phyloP scores from a whole-genome alignment of 2,888 invertebrate genomes.

The Drosophila neotestacea region DNA sequence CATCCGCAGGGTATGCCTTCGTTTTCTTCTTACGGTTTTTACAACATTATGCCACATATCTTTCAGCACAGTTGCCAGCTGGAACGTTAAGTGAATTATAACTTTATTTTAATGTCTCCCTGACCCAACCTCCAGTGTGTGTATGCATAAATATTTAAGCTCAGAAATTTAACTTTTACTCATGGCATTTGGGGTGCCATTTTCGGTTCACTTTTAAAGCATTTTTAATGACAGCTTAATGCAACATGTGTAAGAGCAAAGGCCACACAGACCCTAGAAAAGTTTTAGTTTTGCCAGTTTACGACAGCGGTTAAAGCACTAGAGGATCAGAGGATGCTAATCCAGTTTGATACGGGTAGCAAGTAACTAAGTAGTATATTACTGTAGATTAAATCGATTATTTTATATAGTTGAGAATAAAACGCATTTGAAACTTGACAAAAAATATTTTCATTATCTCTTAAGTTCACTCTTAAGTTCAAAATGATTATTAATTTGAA shows the following conservation, averaged over 20 bases:
- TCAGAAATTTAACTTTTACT: constrained; percentile 28
- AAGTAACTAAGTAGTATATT: neutral
- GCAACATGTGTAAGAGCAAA: constrained; percentile 7
- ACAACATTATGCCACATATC: constrained; percentile 29
- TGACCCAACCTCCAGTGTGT: constrained; percentile 6
- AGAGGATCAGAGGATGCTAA: neutral
- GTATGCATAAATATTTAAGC: constrained; percentile 47
- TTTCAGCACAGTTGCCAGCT: constrained; percentile 29
- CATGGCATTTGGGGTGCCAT: constrained; percentile 4
- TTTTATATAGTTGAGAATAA: neutral
- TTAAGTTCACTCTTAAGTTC: neutral
- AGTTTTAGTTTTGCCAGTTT: constrained; percentile 15
- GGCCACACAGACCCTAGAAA: constrained; percentile 8
- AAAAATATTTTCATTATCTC: neutral
- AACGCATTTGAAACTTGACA: neutral
- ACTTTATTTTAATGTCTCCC: constrained; percentile 48
- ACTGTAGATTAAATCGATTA: neutral
- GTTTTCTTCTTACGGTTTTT: neutral
- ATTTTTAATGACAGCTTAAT: constrained; percentile 37
- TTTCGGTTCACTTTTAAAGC: constrained; percentile 18
- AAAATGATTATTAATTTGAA: neutral
- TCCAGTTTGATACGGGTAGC: constrained; percentile 13
- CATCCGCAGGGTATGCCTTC: constrained; percentile 13
- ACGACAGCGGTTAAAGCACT: constrained; percentile 1
- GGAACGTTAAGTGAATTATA: constrained; percentile 51